Evolutionary conservation across 2,797 vertebrate genomes (phyloP).

Genomic region (Lemur catta): DNA sequence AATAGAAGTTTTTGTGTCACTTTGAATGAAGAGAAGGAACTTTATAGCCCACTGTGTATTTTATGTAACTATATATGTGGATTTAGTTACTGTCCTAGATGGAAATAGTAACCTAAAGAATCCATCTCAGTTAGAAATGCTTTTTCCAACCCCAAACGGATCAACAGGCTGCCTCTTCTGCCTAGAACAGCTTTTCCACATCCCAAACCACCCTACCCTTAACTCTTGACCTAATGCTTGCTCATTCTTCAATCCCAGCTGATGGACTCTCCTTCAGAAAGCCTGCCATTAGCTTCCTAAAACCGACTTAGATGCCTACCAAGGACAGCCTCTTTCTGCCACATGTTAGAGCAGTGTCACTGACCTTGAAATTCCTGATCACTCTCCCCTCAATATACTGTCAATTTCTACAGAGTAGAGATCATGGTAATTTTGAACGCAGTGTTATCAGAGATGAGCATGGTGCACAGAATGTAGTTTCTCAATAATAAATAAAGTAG

Average conservation of each 20-base stretch:
- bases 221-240: background rate
- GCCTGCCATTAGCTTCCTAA: background rate
- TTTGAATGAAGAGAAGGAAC: constrained; percentile 4
- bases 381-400: background rate
- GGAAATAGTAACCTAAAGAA: background rate
- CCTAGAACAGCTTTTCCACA: background rate
- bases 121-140: background rate
- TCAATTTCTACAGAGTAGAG: background rate
- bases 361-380: background rate
- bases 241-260: background rate
- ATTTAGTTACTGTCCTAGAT: background rate
- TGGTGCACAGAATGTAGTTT: background rate
- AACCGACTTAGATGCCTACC: background rate
- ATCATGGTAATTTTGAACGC: background rate
- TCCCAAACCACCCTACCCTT: background rate
- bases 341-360: background rate
- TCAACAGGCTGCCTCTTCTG: background rate
- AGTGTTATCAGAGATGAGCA: background rate
- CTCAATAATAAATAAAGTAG: constrained; percentile 10
- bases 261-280: background rate
- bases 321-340: background rate
- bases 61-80: background rate
- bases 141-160: background rate
- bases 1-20: background rate
- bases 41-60: background rate